phyloP scores from a whole-genome alignment of 2,888 invertebrate genomes.

The Amaurobius ferox region DNA sequence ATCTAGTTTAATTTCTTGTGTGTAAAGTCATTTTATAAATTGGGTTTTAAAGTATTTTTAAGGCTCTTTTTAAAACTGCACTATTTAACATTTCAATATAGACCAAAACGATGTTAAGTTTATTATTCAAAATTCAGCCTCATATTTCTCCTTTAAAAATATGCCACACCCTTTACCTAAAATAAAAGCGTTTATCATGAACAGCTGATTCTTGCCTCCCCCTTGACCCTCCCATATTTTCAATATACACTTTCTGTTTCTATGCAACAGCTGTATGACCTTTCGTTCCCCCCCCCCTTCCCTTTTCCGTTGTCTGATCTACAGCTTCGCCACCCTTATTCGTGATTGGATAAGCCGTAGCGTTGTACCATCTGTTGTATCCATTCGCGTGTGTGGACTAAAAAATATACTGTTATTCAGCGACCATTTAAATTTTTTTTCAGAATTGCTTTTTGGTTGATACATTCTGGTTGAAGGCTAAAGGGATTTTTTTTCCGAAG shows the following conservation, averaged over 20 bases:
- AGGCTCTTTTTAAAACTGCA: too few species aligned
- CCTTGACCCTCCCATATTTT: neutral
- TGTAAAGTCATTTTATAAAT: too few species aligned
- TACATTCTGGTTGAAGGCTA: too few species aligned
- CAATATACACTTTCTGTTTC: conserved; percentile 37
- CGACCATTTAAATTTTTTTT: neutral
- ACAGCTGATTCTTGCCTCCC: conserved; percentile 22
- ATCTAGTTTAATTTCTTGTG: too few species aligned
- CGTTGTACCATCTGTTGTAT: conserved; percentile 58
- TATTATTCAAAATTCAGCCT: too few species aligned
- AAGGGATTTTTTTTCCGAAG: too few species aligned
- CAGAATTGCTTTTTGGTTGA: neutral
- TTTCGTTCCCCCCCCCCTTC: conserved; percentile 18
- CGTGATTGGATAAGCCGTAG: conserved; percentile 56
- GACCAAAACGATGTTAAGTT: too few species aligned
- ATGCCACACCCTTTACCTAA: neutral
- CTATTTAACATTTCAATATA: too few species aligned
- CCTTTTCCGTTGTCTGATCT: conserved; percentile 1
- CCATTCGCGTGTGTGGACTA: conserved; percentile 21
- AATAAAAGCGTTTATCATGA: neutral
- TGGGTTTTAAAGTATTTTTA: too few species aligned
- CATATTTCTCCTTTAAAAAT: too few species aligned
- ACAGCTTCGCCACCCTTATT: neutral
- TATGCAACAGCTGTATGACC: conserved; percentile 63
- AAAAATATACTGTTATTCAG: neutral